Evolutionary conservation across 2,888 invertebrate genomes (phyloP).

Genomic region (Diogma glabrata): DNA sequence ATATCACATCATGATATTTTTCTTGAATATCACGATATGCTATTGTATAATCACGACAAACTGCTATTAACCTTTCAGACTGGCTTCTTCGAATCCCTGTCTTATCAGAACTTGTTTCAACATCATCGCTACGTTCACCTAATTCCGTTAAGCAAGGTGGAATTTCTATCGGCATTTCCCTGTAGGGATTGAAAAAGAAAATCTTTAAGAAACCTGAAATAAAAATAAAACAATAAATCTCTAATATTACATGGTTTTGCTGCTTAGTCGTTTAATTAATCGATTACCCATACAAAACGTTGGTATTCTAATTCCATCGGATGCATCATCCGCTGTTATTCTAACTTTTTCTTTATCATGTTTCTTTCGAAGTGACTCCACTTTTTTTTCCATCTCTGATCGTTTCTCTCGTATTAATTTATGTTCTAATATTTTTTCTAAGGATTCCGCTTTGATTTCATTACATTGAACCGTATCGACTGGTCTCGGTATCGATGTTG

Average conservation of each 20-base stretch:
- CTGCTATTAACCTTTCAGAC: slow-evolving; percentile 49
- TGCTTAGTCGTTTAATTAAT: slow-evolving; percentile 63
- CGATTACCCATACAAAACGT: slow-evolving; percentile 65
- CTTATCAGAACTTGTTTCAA: slow-evolving; percentile 30
- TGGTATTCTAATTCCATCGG: slow-evolving; percentile 48
- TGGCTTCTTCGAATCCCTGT: slow-evolving; percentile 45
- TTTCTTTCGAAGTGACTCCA: slow-evolving; percentile 70
- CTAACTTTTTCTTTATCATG: slow-evolving; percentile 65
- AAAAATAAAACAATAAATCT: slow-evolving; percentile 9
- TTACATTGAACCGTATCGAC: slow-evolving; percentile 30
- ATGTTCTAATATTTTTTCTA: slow-evolving; percentile 68
- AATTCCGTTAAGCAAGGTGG: slow-evolving; percentile 39
- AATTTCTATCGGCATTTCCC: slow-evolving; percentile 34
- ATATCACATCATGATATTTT: slow-evolving; percentile 73
- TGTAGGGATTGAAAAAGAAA: slow-evolving; percentile 19
- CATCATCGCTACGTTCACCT: slow-evolving; percentile 36
- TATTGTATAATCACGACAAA: slow-evolving; percentile 53
- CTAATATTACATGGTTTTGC: slow-evolving; percentile 57
- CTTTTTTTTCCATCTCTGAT: slow-evolving; percentile 73
- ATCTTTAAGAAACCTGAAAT: slow-evolving; percentile 6
- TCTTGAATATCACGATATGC: slow-evolving; percentile 67
- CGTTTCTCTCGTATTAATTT: slow-evolving; percentile 76
- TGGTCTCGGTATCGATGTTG: slow-evolving; percentile 31
- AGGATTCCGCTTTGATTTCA: slow-evolving; percentile 56
- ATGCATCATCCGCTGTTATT: slow-evolving; percentile 42